These are phyloP conservation scores for Hirudo medicinalis DNA, from an alignment of 1,140 invertebrate genomes.

Conservation along the genomic window DNA sequence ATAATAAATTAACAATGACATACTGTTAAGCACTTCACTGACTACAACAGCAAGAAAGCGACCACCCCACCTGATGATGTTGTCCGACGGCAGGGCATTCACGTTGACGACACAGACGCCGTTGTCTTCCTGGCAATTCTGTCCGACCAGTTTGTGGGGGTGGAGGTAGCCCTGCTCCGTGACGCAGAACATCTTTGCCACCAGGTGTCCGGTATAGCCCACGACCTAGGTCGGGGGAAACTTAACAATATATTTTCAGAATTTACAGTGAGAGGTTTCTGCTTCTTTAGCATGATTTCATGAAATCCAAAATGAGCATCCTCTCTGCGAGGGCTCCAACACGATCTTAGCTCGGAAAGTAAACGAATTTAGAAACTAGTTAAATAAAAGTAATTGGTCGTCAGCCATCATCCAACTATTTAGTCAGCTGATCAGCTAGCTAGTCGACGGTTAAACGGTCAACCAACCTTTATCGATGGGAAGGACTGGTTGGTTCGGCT, in stretches of 20 bases:
- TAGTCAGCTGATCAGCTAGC: no score
- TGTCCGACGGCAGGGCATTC: not conserved
- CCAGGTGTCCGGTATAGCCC: not conserved
- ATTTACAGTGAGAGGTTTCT: not conserved
- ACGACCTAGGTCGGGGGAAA: not conserved
- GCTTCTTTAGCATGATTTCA: no score
- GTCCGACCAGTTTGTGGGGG: conserved; percentile 5
- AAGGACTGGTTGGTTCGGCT: not conserved
- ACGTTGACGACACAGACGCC: not conserved
- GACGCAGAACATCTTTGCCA: conserved; percentile 4
- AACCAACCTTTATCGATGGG: not conserved
- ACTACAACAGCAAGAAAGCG: not conserved
- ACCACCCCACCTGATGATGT: not conserved
- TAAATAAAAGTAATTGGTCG: no score
- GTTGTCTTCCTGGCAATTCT: not conserved
- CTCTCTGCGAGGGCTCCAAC: no score
- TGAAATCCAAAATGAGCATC: no score
- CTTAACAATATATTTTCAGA: not conserved
- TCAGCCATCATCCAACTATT: no score
- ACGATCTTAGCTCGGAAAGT: not conserved
- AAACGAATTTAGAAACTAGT: not conserved
- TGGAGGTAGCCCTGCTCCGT: not conserved
- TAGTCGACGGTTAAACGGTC: not conserved
- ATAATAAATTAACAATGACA: not conserved
- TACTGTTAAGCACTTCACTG: not conserved